These are phyloP conservation scores for Netelia melanura DNA, from an alignment of 2,888 invertebrate species.

Conservation along the genomic window DNA sequence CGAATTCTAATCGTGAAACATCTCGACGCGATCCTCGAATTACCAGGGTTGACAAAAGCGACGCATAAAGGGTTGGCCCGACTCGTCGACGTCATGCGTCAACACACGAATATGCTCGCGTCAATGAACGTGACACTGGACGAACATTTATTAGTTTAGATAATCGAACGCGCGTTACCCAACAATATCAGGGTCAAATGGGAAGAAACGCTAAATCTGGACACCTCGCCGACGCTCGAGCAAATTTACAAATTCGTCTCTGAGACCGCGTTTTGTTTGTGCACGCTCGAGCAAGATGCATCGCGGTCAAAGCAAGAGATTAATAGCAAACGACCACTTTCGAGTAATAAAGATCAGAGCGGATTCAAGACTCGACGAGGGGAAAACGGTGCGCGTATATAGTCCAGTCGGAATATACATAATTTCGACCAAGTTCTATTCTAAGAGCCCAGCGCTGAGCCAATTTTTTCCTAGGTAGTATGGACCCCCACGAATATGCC, in stretches of 20 bases:
- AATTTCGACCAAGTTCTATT: no score
- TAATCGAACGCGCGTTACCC: slow-evolving; percentile 64
- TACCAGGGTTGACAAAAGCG: slow-evolving; percentile 34
- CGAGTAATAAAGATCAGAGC: slow-evolving; percentile 24
- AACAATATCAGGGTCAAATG: slow-evolving; percentile 39
- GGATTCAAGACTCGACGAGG: slow-evolving; percentile 35
- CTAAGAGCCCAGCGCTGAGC: no score
- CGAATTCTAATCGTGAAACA: slow-evolving; percentile 60
- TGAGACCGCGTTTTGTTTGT: slow-evolving; percentile 55
- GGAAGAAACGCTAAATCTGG: slow-evolving; percentile 58
- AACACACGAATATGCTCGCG: slow-evolving; percentile 61
- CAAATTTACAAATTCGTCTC: slow-evolving; percentile 52
- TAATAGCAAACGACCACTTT: slow-evolving; percentile 36
- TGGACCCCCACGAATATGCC: no score
- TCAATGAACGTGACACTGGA: slow-evolving; percentile 52
- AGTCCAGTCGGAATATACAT: no score
- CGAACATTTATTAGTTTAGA: slow-evolving; percentile 54
- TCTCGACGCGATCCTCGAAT: slow-evolving; percentile 59
- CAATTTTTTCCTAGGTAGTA: no score
- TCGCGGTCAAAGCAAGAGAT: slow-evolving; percentile 46
- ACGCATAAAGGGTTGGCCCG: slow-evolving; percentile 48
- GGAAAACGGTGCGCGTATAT: slow-evolving; percentile 49
- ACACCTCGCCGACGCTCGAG: slow-evolving; percentile 47
- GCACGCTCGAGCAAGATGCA: slow-evolving; percentile 55
- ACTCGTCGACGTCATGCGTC: slow-evolving; percentile 62